These are phyloP conservation scores for Ianthella basta DNA, from an alignment of 37 sponge, comb jelly and placozoan species.

Conservation along the genomic window DNA sequence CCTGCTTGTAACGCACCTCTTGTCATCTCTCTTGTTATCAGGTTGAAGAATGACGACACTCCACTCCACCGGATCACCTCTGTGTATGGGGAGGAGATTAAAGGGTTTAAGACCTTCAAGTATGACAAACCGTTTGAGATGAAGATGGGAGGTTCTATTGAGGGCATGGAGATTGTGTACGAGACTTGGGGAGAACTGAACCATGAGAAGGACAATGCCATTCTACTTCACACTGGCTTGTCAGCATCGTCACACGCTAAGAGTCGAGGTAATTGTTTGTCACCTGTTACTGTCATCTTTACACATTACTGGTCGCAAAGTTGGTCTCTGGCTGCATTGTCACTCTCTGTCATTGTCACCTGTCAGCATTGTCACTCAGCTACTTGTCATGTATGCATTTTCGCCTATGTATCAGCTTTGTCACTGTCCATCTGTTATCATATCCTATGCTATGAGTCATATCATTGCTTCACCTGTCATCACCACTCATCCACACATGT, in stretches of 20 bases:
- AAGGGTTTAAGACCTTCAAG: slow-evolving; percentile 52
- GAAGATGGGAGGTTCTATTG: slow-evolving; percentile 70
- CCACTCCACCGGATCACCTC: slow-evolving; percentile 34
- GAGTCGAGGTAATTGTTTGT: slow-evolving; percentile 53
- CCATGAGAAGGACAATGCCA: slow-evolving; percentile 54
- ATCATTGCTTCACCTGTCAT: too few species aligned
- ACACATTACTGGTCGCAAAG: neutral
- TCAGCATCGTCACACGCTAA: slow-evolving; percentile 84
- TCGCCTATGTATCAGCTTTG: neutral
- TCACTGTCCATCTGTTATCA: too few species aligned
- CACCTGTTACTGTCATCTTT: neutral
- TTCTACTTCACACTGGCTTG: slow-evolving; percentile 66
- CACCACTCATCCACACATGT: too few species aligned
- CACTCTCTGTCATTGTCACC: neutral
- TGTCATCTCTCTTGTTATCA: neutral
- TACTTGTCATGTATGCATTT: neutral
- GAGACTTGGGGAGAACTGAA: slow-evolving; percentile 84
- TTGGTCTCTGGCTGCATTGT: neutral
- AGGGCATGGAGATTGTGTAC: slow-evolving; percentile 65
- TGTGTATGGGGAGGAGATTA: slow-evolving; percentile 61
- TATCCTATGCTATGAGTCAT: too few species aligned
- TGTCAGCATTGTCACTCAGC: neutral
- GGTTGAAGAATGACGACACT: slow-evolving; percentile 39
- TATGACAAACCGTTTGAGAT: slow-evolving; percentile 47
- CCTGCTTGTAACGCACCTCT: too few species aligned